phyloP scores from a whole-genome alignment of 2,797 vertebrate species.

The Chrosomus eos region DNA sequence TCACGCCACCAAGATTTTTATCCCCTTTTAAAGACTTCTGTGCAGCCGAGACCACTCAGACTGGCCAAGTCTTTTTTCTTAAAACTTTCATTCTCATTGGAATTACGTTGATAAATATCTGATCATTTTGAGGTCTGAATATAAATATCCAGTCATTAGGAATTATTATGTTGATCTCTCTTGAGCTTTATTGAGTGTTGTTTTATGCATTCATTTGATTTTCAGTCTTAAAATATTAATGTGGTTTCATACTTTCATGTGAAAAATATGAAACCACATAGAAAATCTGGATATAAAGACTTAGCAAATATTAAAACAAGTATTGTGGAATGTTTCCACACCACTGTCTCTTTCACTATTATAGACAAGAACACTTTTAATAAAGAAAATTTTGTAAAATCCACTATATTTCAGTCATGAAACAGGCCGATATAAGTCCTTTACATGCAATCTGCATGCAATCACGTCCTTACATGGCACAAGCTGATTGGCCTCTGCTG shows the following conservation, averaged over 20 bases:
- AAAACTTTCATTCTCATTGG: neutral
- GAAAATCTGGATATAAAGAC: neutral
- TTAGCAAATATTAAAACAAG: neutral
- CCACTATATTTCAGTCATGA: neutral
- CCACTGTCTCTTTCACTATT: neutral
- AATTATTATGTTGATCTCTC: neutral
- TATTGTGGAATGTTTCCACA: conserved; percentile 8
- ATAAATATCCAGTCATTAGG: neutral
- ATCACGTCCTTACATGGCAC: neutral
- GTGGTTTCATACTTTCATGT: neutral
- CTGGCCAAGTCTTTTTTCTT: neutral
- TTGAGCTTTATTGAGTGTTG: neutral
- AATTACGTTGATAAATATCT: neutral
- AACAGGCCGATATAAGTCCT: too few relatives aligned
- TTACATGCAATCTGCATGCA: neutral
- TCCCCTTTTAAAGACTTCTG: conserved; percentile 15
- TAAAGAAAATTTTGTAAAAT: neutral
- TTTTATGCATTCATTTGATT: neutral
- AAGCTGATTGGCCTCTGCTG: neutral
- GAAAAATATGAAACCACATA: neutral
- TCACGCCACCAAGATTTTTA: conserved; percentile 2
- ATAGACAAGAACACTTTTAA: neutral
- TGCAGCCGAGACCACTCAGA: neutral
- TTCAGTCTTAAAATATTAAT: neutral
- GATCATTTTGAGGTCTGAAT: neutral